A percentile compares a stretch with the other conserved stretches of the same genome.
Conservation (phyloP, 2,797 vertebrate species). For the Danionella dracula region DNA sequence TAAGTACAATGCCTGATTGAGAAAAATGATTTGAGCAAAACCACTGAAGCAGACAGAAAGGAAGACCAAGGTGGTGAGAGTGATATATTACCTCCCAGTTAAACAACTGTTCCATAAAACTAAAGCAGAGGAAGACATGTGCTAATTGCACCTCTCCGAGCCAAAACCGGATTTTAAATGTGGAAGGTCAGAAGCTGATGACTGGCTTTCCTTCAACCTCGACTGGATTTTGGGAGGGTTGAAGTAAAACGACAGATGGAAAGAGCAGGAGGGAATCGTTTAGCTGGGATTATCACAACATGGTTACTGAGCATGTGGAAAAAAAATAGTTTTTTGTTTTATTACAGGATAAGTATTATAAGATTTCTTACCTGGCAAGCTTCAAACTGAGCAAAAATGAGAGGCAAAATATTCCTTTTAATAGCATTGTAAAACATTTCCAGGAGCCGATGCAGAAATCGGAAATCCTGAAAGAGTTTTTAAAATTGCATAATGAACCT, state of each 20-base stretch:
- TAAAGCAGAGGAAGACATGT: too few species aligned
- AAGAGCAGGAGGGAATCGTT: constrained; percentile 38
- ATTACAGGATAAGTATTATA: neutral
- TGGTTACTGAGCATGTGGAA: neutral
- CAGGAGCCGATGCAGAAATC: too few species aligned
- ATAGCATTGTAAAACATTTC: too few species aligned
- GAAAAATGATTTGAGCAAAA: too few species aligned
- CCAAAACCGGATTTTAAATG: neutral
- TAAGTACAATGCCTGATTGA: too few species aligned
- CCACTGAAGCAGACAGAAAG: too few species aligned
- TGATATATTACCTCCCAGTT: too few species aligned
- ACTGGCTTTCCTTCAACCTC: neutral
- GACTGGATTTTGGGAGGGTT: neutral
- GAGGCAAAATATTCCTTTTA: too few species aligned
- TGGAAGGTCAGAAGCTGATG: neutral
- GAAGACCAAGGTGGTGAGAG: too few species aligned
- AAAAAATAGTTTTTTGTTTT: constrained; percentile 14
- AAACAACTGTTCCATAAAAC: too few species aligned
- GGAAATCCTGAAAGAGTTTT: too few species aligned
- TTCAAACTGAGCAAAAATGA: neutral
- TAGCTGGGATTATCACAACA: constrained; percentile 23
- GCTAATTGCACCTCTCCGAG: neutral
- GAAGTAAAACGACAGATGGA: constrained; percentile 42
- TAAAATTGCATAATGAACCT: too few species aligned
- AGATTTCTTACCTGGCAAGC: neutral